Evolutionary conservation across 2,888 invertebrate species (phyloP).

Genomic region (Monochamus alternatus): DNA sequence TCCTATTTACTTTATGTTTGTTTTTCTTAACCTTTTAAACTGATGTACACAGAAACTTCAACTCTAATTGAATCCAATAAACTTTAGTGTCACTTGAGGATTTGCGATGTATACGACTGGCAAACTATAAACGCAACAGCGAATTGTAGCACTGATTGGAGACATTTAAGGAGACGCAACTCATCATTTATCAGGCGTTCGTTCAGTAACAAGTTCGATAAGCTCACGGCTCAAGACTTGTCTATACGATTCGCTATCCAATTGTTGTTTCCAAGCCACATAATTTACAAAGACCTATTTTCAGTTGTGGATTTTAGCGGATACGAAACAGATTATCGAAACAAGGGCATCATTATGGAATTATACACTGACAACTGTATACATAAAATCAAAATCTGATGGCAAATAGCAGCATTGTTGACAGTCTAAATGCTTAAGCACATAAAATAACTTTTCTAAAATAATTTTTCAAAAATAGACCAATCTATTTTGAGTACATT

Average conservation of each 20-base stretch:
- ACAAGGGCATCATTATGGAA: too few relatives aligned
- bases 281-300: too few relatives aligned
- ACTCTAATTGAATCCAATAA: conserved; percentile 2
- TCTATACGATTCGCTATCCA: background rate
- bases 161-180: background rate
- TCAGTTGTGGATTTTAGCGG: too few relatives aligned
- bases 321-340: too few relatives aligned
- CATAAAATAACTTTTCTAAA: too few relatives aligned
- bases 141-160: conserved; percentile 8
- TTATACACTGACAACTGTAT: too few relatives aligned
- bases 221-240: background rate
- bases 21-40: background rate
- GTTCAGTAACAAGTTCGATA: background rate
- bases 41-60: background rate
- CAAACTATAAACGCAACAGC: conserved; percentile 1
- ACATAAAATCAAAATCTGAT: too few relatives aligned
- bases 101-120: background rate
- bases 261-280: background rate
- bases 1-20: background rate
- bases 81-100: conserved; percentile 3
- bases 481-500: too few relatives aligned
- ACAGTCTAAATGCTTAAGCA: too few relatives aligned
- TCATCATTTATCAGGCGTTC: background rate
- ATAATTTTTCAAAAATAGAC: too few relatives aligned
- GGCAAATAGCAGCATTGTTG: too few relatives aligned